Evolutionary conservation across 1,140 invertebrate species (phyloP).

Genomic region (Lasaia peninsularis): DNA sequence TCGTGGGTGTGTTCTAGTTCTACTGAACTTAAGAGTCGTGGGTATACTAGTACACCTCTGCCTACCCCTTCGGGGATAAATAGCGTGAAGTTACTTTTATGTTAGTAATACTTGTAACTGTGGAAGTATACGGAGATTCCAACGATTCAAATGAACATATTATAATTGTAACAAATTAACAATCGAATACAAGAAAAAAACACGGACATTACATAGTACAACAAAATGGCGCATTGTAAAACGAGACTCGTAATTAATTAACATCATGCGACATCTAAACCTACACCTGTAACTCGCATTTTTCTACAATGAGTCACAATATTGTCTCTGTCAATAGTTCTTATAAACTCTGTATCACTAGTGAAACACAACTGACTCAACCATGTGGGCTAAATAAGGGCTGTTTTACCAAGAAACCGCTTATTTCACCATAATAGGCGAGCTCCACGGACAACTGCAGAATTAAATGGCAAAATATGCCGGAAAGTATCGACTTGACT

Average conservation of each 20-base stretch:
- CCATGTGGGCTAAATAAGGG: conserved; percentile 61
- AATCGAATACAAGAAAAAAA: no score
- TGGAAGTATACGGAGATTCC: no score
- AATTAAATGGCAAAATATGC: conserved; percentile 58
- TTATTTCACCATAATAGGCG: conserved; percentile 59
- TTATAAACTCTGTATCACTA: conserved; percentile 40
- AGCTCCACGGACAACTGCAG: conserved; percentile 42
- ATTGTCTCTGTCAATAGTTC: conserved; percentile 41
- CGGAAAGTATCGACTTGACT: conserved; percentile 42
- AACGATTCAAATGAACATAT: no score
- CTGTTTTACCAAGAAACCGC: conserved; percentile 53
- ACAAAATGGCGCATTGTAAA: conserved; percentile 24
- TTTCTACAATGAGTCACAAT: conserved; percentile 50
- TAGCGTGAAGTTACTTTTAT: no score
- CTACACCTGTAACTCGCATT: conserved; percentile 53
- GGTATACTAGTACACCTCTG: no score
- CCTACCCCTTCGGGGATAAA: no score
- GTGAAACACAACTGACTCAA: conserved; percentile 52
- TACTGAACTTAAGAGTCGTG: no score
- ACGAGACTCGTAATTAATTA: conserved; percentile 37
- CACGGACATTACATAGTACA: conserved; percentile 23
- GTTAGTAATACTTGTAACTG: no score
- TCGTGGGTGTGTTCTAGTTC: no score
- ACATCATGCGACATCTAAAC: conserved; percentile 45
- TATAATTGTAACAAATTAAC: no score